Base-by-base conservation (phyloP, 2,888 invertebrate genomes). In the Xylota sylvarum region DNA sequence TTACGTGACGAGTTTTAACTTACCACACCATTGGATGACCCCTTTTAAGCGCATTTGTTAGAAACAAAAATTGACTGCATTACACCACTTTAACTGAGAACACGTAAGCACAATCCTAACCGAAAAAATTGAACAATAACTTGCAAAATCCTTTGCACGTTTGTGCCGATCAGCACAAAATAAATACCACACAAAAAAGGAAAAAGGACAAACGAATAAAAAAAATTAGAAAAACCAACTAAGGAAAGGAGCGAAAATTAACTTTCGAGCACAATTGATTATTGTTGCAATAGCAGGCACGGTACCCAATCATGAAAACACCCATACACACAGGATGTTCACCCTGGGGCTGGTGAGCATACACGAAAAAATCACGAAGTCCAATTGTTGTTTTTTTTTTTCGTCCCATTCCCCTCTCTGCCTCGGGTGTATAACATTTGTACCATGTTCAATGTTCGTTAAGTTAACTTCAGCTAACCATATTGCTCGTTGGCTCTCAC, bases 351-450 rank as follows among this genome's bases (percentile, higher is more conserved):
- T 48, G n/a, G n/a, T n/a, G 56, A 48, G 40, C 30, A 62, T 40
- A 70, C 55, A 79, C 17, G 19, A 43, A 70, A 64, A 77, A 78
- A 62, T 78, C 70, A 35, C 52, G 14, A 70, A 62, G 70, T 70
- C 55, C 55, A 64, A 70, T 72, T 56, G 78, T 62, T 79, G 55
- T 79, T 78, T 79, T 65, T 17, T 17, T 14, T 79, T 78, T 79
- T 65, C 14, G 10, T 14, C n/a, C 52, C 12, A n/a, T 10, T 27
- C 2, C 55, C 37, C 23, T 10, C 27, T 37, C 14, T 23, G 10
- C 35, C 10, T 2, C 23, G 43, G 55, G 35, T 17, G 55, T 55
- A 56, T 23, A 46, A 40, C 17, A 37, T 27, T 62, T 62, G 32
- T 43, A 32, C 55, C 32, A 60, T 69, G 62, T 43, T 62, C 52